A percentile compares a stretch with the other conserved stretches of the same genome.
Evolutionary conservation across 2,113 vertebrate species (phyloP).

Genomic region (Elaphurus davidianus): DNA sequence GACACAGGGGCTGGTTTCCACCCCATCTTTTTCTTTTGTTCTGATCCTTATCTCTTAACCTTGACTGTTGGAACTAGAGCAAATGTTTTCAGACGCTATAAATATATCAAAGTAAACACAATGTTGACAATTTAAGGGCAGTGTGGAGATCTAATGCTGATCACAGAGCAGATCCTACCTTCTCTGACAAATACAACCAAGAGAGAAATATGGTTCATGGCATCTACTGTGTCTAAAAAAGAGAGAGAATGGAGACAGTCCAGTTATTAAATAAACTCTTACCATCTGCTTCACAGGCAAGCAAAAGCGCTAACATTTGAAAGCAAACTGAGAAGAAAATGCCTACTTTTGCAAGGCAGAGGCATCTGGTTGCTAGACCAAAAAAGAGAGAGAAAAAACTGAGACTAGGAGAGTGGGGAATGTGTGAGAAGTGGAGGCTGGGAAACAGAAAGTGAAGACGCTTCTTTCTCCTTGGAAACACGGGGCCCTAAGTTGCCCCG

Average conservation of each 20-base stretch:
- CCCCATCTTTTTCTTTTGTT: not conserved
- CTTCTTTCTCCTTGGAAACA: not conserved
- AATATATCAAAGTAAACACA: slow-evolving; percentile 8
- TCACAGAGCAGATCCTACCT: not conserved
- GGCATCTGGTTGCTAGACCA: not conserved
- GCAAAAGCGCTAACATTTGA: not conserved
- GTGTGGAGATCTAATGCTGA: not conserved
- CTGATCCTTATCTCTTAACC: slow-evolving; percentile 36
- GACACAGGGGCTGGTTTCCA: not conserved
- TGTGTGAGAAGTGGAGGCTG: not conserved
- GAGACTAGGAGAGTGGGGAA: not conserved
- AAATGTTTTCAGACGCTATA: slow-evolving; percentile 37
- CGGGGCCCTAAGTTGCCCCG: not conserved
- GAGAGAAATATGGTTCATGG: not conserved
- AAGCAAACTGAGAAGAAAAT: not conserved
- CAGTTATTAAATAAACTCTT: not conserved
- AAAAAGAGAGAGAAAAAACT: not conserved
- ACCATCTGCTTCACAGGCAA: not conserved
- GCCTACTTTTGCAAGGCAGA: not conserved
- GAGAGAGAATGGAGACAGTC: not conserved
- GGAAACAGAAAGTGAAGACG: not conserved
- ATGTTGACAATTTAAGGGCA: not conserved
- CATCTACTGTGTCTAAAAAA: not conserved
- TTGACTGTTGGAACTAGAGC: slow-evolving; percentile 37
- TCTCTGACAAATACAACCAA: not conserved